Evolutionary conservation across 2,888 invertebrate genomes (phyloP), one percentile per base, ranked within the genome.

Genomic region (Eudemis profundana): DNA sequence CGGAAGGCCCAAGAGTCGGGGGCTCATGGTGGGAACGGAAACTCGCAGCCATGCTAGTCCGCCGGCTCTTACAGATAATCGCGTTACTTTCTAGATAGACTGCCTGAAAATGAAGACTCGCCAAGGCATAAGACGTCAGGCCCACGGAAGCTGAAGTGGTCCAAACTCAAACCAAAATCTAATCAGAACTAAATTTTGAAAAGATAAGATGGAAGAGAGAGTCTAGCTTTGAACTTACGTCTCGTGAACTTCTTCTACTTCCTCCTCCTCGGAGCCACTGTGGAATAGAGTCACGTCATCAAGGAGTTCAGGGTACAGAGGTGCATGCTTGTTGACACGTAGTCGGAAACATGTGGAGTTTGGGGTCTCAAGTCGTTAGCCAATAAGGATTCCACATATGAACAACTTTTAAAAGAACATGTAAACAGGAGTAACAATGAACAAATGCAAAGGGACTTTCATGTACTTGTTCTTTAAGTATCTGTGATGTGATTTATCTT

Each of bases 191-290:
- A 84, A 73, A 72, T 77, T 71, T 70, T 59, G 60, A 70, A 70
- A 71, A 71, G 68, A 62, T 59, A 53, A 68, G 66, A 72, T 72
- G 72, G 40, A 36, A 74, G 69, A 44, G 15, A 62, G 64, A 71
- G 62, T 67, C 36, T 62, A 66, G 63, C 46, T 61, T 61, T 57
- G 71, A 82, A 95, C 95, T 95, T 95, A 96, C 96, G 94, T 94
- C 89, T 94, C 94, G 82, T 91, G 93, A 84, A 95, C 95, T 94
- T 96, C 95, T 93, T 95, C 95, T 82, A 94, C 94, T 93, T 94
- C 94, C 93, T 95, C 95, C 94, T 95, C 96, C 93, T 96, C 96
- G 85, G 92, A 89, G 86, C 93, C 93, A 92, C 93, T 92, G 90
- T 78, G 85, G 79, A 87, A 78, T 72, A 84, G 72, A 84, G 50